phyloP scores from a whole-genome alignment of 2,113 vertebrate species.

The Tonatia bakeri region DNA sequence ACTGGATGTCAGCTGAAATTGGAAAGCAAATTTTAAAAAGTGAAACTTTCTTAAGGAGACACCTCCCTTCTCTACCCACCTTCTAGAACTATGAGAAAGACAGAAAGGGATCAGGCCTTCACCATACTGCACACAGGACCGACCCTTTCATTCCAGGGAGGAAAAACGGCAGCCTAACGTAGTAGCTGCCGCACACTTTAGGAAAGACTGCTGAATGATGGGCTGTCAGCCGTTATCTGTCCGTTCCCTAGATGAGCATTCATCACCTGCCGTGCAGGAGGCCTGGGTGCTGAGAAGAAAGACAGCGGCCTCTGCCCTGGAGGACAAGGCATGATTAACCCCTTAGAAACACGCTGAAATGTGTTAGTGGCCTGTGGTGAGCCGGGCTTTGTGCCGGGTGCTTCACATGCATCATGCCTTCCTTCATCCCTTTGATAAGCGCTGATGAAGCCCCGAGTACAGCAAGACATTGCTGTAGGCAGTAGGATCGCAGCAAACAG shows the following conservation, averaged over 20 bases:
- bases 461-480: neutral
- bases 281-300: neutral
- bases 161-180: neutral
- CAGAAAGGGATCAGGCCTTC: neutral
- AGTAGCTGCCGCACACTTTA: neutral
- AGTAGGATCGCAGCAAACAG: neutral
- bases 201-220: neutral
- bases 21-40: neutral
- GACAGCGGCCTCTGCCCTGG: neutral
- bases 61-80: neutral
- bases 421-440: fast-evolving
- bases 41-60: neutral
- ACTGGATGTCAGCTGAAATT: neutral
- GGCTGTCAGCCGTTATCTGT: neutral
- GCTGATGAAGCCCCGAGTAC: neutral
- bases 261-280: neutral
- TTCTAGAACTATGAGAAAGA: neutral
- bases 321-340: neutral
- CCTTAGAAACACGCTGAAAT: neutral
- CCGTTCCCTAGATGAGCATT: neutral
- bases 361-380: neutral
- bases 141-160: neutral
- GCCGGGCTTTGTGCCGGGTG: too few species aligned
- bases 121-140: neutral
- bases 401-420: neutral